Conservation (phyloP, 2,113 vertebrate genomes). For the Uria lomvia region DNA sequence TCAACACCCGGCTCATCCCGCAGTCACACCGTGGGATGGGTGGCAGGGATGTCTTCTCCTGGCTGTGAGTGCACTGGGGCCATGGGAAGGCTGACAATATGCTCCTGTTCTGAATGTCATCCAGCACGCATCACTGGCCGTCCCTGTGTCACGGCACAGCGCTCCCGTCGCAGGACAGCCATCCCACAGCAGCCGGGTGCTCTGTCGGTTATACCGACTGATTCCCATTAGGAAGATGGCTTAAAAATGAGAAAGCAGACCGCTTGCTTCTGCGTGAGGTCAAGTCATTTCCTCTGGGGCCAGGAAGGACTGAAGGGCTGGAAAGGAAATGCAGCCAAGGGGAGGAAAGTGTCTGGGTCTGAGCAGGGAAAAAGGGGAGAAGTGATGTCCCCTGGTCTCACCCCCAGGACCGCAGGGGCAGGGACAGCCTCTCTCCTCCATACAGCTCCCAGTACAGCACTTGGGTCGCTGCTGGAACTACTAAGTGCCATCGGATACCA, state of each 20-base stretch:
- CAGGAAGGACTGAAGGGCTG: neutral
- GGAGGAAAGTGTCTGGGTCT: neutral
- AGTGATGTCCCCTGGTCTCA: neutral
- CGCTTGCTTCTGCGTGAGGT: neutral
- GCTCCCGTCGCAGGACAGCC: accelerated
- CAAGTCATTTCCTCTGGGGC: neutral
- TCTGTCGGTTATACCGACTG: neutral
- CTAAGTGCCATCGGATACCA: neutral
- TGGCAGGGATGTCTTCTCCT: neutral
- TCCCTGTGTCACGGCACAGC: neutral
- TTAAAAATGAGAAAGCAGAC: neutral
- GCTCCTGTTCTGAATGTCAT: neutral
- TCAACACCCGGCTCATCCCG: accelerated
- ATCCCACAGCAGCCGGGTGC: neutral
- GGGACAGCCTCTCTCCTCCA: neutral
- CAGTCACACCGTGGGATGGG: accelerated
- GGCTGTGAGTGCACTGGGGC: neutral
- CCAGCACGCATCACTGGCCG: accelerated
- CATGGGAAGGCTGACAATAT: neutral
- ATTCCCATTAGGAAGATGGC: neutral
- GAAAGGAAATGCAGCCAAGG: neutral
- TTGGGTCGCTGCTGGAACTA: neutral
- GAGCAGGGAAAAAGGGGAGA: neutral
- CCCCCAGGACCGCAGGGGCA: accelerated
- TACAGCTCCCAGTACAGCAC: neutral